These are phyloP conservation scores for Rhinogobius similis DNA, from an alignment of 2,113 vertebrate species.

Conservation along the genomic window DNA sequence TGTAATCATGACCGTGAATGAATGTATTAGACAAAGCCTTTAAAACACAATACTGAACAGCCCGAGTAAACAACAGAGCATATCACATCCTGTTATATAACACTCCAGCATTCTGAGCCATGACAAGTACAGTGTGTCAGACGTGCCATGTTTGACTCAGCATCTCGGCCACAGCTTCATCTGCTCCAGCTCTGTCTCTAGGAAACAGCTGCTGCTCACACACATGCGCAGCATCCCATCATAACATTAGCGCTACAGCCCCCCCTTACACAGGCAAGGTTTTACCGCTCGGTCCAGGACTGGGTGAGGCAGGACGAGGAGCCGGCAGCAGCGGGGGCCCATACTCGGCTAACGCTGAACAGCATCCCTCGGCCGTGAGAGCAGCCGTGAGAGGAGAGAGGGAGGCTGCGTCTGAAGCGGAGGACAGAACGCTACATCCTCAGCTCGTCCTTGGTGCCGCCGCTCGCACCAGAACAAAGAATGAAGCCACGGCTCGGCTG, in stretches of 20 bases:
- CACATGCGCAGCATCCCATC: conserved; percentile 39
- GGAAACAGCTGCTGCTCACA: conserved; percentile 32
- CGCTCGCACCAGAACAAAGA: conserved; percentile 66
- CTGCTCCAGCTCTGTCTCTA: conserved; percentile 29
- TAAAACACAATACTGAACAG: background rate
- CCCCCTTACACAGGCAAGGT: conserved; percentile 36
- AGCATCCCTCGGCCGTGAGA: conserved; percentile 64
- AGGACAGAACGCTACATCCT: conserved; percentile 47
- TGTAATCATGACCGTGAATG: background rate
- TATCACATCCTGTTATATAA: conserved; percentile 22
- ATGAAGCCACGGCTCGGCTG: conserved; percentile 36
- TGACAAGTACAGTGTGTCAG: conserved; percentile 29
- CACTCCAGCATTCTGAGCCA: conserved; percentile 16
- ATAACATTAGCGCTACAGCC: conserved; percentile 14
- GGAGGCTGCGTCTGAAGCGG: conserved; percentile 13
- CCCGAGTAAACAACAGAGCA: conserved; percentile 6
- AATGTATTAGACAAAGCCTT: background rate
- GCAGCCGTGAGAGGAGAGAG: conserved; percentile 13
- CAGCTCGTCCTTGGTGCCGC: conserved; percentile 60
- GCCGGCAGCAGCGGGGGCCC: conserved; percentile 85
- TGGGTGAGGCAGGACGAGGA: conserved; percentile 73
- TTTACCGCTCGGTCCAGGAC: conserved; percentile 87
- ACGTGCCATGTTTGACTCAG: conserved; percentile 67
- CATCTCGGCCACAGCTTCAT: conserved; percentile 24
- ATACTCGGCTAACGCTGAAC: conserved; percentile 68